These are phyloP conservation scores for Heliornis fulica DNA, from an alignment of 2,113 vertebrate genomes.

Conservation along the genomic window DNA sequence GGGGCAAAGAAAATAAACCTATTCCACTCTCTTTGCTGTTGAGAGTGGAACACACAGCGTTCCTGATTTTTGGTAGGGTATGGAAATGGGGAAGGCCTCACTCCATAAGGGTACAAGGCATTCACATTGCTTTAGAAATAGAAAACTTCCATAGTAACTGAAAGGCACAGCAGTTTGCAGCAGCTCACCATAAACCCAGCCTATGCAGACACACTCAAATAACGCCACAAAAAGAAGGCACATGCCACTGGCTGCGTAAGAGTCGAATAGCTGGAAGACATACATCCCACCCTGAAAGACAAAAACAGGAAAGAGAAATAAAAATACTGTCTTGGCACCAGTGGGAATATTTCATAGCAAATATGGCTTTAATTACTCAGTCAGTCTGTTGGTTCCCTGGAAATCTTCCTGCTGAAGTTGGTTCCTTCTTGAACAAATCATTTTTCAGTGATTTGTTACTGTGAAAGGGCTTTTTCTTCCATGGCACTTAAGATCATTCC, in stretches of 20 bases:
- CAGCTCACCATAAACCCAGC: conserved; percentile 95
- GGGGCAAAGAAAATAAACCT: neutral
- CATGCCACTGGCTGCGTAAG: conserved; percentile 97
- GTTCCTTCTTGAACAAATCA: neutral
- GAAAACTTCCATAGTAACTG: neutral
- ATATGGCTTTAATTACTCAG: neutral
- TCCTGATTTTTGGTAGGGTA: neutral
- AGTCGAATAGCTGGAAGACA: conserved; percentile 96
- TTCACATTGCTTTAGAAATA: neutral
- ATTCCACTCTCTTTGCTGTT: neutral
- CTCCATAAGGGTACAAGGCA: neutral
- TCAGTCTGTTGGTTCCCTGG: neutral
- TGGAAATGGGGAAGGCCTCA: neutral
- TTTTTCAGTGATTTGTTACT: neutral
- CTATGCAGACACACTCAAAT: conserved; percentile 96
- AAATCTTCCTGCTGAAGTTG: neutral
- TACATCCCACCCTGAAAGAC: conserved; percentile 93
- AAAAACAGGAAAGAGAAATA: neutral
- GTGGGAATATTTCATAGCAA: neutral
- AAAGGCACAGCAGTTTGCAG: neutral
- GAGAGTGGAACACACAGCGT: neutral
- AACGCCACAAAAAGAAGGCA: conserved; percentile 98
- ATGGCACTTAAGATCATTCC: neutral
- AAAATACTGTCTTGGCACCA: neutral
- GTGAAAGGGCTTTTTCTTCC: neutral